phyloP scores from a whole-genome alignment of 2,888 invertebrate species.

The Drosophila siamana region DNA sequence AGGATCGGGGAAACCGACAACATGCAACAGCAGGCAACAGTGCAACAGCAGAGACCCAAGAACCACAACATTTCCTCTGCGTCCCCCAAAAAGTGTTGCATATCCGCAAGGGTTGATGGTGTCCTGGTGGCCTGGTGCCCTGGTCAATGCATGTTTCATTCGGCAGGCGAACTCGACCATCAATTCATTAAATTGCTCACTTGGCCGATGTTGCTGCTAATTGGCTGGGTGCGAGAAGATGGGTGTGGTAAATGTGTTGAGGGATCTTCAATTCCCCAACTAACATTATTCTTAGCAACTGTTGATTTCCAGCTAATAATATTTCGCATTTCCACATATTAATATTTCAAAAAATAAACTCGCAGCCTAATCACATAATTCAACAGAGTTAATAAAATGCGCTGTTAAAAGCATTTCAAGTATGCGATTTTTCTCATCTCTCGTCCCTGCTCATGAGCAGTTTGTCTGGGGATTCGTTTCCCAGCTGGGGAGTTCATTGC shows the following conservation, averaged over 20 bases:
- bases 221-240: constrained; percentile 29
- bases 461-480: constrained; percentile 20
- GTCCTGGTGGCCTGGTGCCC: constrained; percentile 2
- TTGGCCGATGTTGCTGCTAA: constrained; percentile 31
- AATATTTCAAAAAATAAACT: constrained; percentile 30
- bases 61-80: constrained; percentile 21
- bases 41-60: constrained; percentile 1
- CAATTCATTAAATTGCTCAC: constrained; percentile 29
- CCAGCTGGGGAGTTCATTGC: constrained; percentile 8
- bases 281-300: not conserved
- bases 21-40: constrained; percentile 6
- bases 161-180: not conserved
- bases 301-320: constrained; percentile 4
- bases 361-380: constrained; percentile 42
- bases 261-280: not conserved
- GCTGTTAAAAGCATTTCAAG: constrained; percentile 45
- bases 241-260: not conserved
- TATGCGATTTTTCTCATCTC: constrained; percentile 21
- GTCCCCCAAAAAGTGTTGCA: constrained; percentile 25
- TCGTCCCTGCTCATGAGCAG: not conserved
- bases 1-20: constrained; percentile 8
- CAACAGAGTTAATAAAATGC: constrained; percentile 54
- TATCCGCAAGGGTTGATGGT: constrained; percentile 19
- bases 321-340: not conserved
- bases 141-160: constrained; percentile 14